phyloP scores from a whole-genome alignment of 2,113 vertebrate species.

The Hydropotes inermis region DNA sequence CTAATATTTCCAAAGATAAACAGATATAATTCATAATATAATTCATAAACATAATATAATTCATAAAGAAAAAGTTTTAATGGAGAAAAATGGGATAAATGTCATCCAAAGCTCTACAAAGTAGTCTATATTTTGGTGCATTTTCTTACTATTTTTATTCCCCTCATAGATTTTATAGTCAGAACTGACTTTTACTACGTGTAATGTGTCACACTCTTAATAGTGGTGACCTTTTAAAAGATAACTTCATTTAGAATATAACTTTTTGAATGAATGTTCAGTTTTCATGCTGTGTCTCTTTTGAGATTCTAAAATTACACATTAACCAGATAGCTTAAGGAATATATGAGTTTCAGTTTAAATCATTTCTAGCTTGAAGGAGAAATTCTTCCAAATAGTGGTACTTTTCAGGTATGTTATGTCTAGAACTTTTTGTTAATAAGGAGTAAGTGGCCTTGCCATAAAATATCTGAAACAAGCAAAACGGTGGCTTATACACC shows the following conservation, averaged over 20 bases:
- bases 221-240: neutral
- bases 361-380: constrained; percentile 11
- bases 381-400: neutral
- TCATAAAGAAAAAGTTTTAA: neutral
- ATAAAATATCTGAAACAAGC: neutral
- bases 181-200: constrained; percentile 3
- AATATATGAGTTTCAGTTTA: neutral
- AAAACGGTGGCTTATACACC: neutral
- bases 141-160: constrained; percentile 17
- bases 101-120: neutral
- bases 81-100: neutral
- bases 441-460: neutral
- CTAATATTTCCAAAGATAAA: constrained; percentile 24
- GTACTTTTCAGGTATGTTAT: neutral
- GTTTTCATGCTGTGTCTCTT: constrained; percentile 33
- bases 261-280: constrained; percentile 16
- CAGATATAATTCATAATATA: neutral
- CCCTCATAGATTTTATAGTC: neutral
- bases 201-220: neutral
- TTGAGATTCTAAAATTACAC: neutral
- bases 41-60: too few relatives aligned
- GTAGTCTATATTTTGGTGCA: neutral
- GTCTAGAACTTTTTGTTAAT: neutral
- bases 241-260: constrained; percentile 26
- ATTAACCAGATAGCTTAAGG: neutral